Base-by-base conservation (phyloP, 2,797 vertebrate genomes). In the Poeciliopsis turneri region DNA sequence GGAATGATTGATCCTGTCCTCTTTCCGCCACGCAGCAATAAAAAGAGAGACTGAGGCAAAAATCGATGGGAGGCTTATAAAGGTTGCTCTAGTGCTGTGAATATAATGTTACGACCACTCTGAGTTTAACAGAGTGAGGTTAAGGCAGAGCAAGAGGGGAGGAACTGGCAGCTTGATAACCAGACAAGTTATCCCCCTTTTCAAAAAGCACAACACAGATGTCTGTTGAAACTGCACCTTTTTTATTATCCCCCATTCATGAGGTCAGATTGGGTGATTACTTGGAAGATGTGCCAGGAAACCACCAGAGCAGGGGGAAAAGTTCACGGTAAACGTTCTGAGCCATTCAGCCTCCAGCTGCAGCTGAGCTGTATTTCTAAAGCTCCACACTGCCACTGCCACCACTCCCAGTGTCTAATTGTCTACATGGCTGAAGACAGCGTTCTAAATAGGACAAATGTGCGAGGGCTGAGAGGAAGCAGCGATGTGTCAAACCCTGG, bases 381-480 rank as follows among this genome's bases (percentile, higher is more conserved):
- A 72, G 73, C 77, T 68, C 64, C 18, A 51, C 75, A 76, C 77
- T 45, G 68, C 68, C 66, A 59, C 75, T 51, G 70, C 47, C 46
- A 70, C 43, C 74, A 75, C 23, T 73, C 49, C 84, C 77, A 47
- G 59, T 64, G 80, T 88, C 75, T 84, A 87, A 92, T 80, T 85
- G 86, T 88, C 85, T 75, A 72, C 77, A 81, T 45, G 85, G 57
- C 74, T 46, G 74, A 84, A 72, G 80, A 84, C 77, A 68, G 86
- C 69, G 77, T 84, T 87, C 88, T 93, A 93, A 94, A 88, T 81
- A 88, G 92, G 90, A 95, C 87, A 90, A 91, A 95, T 93, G 85
- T 82, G 82, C 25, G 15, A 80, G 82, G 74, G 73, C 79, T 84
- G 12, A 0, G 61, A 72, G 72, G 89, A 92, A 85, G 91, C 93